Evolutionary conservation across 2,888 invertebrate genomes (phyloP).

Genomic region (Balanococcus diminutus): DNA sequence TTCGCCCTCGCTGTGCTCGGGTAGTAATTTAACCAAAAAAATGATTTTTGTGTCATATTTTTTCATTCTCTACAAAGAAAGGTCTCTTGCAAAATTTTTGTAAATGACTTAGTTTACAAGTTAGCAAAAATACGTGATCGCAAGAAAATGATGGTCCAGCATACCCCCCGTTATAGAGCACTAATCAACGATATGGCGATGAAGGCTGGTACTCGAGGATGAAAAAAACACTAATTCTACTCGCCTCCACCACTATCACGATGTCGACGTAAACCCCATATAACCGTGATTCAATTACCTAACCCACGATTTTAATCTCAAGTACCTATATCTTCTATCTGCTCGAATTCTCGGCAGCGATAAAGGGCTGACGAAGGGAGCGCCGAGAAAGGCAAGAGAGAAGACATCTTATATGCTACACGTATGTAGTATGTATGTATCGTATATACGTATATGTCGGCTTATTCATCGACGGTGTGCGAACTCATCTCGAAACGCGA

Average conservation of each 20-base stretch:
- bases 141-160: too few relatives aligned
- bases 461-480: background rate
- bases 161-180: too few relatives aligned
- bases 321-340: background rate
- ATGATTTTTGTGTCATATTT: too few relatives aligned
- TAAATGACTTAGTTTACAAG: too few relatives aligned
- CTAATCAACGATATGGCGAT: background rate
- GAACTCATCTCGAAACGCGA: slow-evolving; percentile 18
- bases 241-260: background rate
- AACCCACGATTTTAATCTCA: background rate
- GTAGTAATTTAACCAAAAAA: too few relatives aligned
- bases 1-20: too few relatives aligned
- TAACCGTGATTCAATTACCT: background rate
- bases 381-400: background rate
- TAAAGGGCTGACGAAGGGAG: background rate
- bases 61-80: too few relatives aligned
- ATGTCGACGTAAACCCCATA: background rate
- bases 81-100: too few relatives aligned
- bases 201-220: background rate
- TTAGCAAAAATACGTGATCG: too few relatives aligned
- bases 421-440: background rate
- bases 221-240: background rate
- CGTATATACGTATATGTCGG: background rate
- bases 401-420: background rate
- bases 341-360: background rate